A percentile compares a stretch with the other conserved stretches of the same genome.
These are phyloP conservation scores for Lasioglossum oenotherae DNA, from an alignment of 2,888 invertebrate species.

Conservation along the genomic window DNA sequence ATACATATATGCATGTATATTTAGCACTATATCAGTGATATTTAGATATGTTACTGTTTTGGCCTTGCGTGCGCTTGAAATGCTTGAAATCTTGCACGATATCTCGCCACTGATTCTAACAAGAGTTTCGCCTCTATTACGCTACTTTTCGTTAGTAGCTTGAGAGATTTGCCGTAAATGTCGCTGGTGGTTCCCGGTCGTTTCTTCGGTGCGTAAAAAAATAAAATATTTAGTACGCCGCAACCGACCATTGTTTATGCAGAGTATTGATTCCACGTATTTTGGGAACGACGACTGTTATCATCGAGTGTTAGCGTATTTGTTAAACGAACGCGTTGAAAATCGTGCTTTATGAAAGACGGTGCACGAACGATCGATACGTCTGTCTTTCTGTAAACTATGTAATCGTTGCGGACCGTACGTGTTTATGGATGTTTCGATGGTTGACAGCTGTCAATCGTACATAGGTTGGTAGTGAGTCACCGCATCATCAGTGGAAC, in stretches of 20 bases:
- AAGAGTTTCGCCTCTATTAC: background rate
- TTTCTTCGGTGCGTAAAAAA: background rate
- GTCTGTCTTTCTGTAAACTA: slow-evolving; percentile 60
- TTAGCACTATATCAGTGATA: no score
- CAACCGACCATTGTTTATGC: slow-evolving; percentile 5
- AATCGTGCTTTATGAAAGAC: slow-evolving; percentile 40
- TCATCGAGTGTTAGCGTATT: background rate
- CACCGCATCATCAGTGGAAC: slow-evolving; percentile 63
- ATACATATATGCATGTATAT: no score
- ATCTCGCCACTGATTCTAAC: no score
- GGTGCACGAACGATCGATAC: slow-evolving; percentile 66
- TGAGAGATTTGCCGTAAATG: background rate
- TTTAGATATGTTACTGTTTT: no score
- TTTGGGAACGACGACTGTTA: background rate
- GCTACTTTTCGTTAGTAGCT: background rate
- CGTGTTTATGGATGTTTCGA: slow-evolving; percentile 68
- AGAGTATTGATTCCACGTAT: background rate
- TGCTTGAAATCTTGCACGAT: no score
- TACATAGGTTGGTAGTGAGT: slow-evolving; percentile 72
- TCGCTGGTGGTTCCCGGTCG: background rate
- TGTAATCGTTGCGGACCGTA: slow-evolving; percentile 60
- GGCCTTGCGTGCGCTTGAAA: no score
- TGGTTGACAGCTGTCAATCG: slow-evolving; percentile 76
- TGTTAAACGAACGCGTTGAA: slow-evolving; percentile 25
- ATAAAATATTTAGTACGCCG: slow-evolving; percentile 12